These are phyloP conservation scores for Epinephelus lanceolatus DNA, from an alignment of 2,113 vertebrate genomes.

Conservation along the genomic window DNA sequence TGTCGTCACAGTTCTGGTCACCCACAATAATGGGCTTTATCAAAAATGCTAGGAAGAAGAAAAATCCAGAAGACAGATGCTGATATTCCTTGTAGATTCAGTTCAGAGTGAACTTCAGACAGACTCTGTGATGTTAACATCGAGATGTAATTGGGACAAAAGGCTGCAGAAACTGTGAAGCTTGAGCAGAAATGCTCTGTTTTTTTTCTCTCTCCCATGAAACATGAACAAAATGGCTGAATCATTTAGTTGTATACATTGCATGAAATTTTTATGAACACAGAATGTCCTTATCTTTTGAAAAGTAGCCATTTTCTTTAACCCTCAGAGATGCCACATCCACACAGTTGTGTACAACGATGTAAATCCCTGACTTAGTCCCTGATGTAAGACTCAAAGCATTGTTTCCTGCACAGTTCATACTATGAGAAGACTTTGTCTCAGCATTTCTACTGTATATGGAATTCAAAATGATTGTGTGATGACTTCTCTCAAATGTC, in stretches of 20 bases:
- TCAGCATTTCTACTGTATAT: not conserved
- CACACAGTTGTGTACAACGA: not conserved
- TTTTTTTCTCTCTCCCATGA: not conserved
- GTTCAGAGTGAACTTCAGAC: constrained; percentile 8
- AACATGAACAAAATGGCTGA: constrained; percentile 15
- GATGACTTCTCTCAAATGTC: not conserved
- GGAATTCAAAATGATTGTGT: too few species aligned
- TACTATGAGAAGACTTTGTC: not conserved
- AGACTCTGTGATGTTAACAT: constrained; percentile 11
- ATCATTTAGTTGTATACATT: constrained; percentile 31
- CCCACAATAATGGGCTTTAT: constrained; percentile 41
- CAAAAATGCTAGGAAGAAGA: constrained; percentile 40
- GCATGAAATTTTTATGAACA: constrained; percentile 18
- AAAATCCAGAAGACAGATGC: constrained; percentile 28
- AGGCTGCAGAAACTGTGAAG: constrained; percentile 15
- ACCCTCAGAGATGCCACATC: not conserved
- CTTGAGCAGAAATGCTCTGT: not conserved
- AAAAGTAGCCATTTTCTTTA: not conserved
- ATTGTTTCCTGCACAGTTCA: not conserved
- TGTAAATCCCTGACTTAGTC: not conserved
- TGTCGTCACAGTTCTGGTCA: constrained; percentile 29
- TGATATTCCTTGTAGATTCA: constrained; percentile 32
- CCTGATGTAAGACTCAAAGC: constrained; percentile 14
- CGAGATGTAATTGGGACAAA: constrained; percentile 28
- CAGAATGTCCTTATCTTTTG: not conserved